Evolutionary conservation across 2,113 vertebrate species (phyloP).

Genomic region (Todiramphus saurophagus): DNA sequence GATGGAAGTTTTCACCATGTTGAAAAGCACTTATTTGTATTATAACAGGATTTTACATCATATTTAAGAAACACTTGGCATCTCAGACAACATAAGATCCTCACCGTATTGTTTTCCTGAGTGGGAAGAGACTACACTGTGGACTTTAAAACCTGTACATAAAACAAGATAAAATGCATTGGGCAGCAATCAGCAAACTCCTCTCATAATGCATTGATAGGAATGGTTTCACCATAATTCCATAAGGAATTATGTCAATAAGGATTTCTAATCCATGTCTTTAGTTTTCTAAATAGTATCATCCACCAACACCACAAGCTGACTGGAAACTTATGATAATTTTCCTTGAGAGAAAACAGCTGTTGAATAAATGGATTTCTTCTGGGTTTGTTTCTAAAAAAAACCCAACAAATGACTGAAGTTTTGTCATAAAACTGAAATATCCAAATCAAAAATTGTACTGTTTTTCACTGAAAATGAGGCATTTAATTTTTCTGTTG

Average conservation of each 20-base stretch:
- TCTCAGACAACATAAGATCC: not conserved
- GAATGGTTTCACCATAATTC: not conserved
- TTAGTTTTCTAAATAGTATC: not conserved
- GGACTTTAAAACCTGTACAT: not conserved
- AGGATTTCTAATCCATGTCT: not conserved
- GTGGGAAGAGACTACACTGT: not conserved
- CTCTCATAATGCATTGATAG: not conserved
- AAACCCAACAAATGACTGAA: not conserved
- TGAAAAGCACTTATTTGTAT: not conserved
- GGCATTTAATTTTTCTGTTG: not conserved
- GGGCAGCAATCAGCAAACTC: not conserved
- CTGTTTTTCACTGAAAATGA: not conserved
- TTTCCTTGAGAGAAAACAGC: slow-evolving; percentile 20
- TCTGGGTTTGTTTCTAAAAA: not conserved
- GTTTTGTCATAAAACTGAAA: not conserved
- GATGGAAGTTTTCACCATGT: not conserved
- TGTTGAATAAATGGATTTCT: not conserved
- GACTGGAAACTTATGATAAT: not conserved
- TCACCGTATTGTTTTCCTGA: not conserved
- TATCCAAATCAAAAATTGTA: not conserved
- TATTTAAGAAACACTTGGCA: not conserved
- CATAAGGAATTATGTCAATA: not conserved
- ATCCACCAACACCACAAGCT: not conserved
- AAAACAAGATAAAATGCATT: not conserved
- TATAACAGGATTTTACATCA: not conserved